Evolutionary conservation across 1,140 invertebrate species (phyloP), one percentile per base, ranked within the genome.

Genomic region (Maniola jurtina): DNA sequence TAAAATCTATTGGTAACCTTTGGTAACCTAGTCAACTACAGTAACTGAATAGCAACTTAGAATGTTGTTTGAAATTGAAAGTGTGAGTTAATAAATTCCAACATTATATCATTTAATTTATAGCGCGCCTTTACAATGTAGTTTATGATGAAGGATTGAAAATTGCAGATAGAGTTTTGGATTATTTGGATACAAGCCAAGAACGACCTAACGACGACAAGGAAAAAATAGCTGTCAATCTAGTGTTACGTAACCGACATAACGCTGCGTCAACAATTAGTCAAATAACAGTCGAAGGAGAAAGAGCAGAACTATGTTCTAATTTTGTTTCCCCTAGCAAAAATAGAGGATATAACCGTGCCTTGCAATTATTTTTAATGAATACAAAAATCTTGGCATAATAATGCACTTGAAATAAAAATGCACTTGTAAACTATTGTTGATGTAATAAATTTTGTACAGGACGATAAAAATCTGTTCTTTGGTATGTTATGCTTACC

Each of bases 211-310:
- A 83, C 79, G 72, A 79, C 77, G 79, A 76, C 77, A 73, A 79
- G 80, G 79, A 84, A 89, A 88, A 89, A 89, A 89, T 88, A 86
- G 79, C 75, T 83, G 83, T 86, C 81, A 77, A 79, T 25, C 25
- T 4, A 25, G 25, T 63, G 70, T 86, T 86, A 81, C 72, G 78
- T 83, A 85, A 86, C 68, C 60, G 66, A 74, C 71, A 75, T 71
- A 67, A 75, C 72, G 65, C 72, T 64, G 45, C 73, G 71, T 83
- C 72, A 76, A 73, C 69, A 74, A 70, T 61, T 34, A 56, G 42
- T 67, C 65, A 61, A 60, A 25, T 35, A 61, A 52, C 33, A 25
- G 45, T 61, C n/a, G 35, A 61, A 62, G 7, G 42, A 0, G 10
- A 11, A 25, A 45, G 13, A 45, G 42, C 1, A 9, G 42, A 13